Evolutionary conservation across 2,113 vertebrate species (phyloP).

Genomic region (Stigmatopora argus): DNA sequence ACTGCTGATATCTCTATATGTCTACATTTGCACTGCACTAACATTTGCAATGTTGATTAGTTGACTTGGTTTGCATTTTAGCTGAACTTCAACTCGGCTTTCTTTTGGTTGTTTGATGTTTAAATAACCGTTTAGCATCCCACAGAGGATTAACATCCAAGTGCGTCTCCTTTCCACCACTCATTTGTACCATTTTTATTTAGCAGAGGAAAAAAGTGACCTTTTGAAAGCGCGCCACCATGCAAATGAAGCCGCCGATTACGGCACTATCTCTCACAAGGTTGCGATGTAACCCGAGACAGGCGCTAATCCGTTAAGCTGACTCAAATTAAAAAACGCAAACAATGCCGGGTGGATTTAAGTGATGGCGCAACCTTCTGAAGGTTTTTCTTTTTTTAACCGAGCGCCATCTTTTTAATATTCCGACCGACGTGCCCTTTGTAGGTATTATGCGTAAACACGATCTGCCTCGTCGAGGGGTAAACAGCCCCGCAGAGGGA

Average conservation of each 20-base stretch:
- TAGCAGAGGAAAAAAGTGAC: slow-evolving; percentile 1
- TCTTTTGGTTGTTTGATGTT: neutral
- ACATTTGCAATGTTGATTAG: neutral
- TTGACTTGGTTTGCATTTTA: neutral
- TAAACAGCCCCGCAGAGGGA: slow-evolving; percentile 10
- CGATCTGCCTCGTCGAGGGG: slow-evolving; percentile 3
- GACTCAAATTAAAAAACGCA: slow-evolving; percentile 47
- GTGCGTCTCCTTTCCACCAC: neutral
- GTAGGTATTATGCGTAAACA: slow-evolving; percentile 13
- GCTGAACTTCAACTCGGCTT: neutral
- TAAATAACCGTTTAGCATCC: neutral
- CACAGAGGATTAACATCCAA: neutral
- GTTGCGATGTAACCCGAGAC: slow-evolving; percentile 40
- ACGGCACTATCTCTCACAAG: slow-evolving; percentile 28
- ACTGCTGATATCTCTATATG: no score
- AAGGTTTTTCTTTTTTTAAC: slow-evolving; percentile 15
- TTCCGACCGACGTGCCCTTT: neutral
- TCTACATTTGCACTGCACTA: no score
- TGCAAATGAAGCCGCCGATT: slow-evolving; percentile 20
- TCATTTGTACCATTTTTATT: slow-evolving; percentile 1
- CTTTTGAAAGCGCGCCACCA: neutral
- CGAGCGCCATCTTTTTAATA: slow-evolving; percentile 11
- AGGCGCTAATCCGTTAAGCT: slow-evolving; percentile 47
- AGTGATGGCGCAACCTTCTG: slow-evolving; percentile 2
- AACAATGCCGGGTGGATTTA: slow-evolving; percentile 37